Conservation (phyloP, 2,113 vertebrate genomes). For the Synchiropus splendidus region DNA sequence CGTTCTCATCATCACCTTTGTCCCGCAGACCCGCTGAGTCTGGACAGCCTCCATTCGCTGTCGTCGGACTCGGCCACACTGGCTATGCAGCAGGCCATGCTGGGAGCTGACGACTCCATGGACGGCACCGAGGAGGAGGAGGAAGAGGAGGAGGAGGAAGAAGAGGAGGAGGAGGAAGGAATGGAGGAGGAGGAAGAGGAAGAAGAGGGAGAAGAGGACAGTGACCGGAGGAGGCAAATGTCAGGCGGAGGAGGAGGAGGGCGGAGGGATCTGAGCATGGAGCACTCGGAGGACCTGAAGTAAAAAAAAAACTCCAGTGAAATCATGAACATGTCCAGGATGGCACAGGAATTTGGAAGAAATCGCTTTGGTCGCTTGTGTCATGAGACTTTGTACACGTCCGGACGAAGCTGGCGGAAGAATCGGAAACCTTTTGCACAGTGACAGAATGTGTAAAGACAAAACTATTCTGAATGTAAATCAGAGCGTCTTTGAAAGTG, state of each 20-base stretch:
- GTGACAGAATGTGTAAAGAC: too few relatives aligned
- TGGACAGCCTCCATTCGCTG: conserved; percentile 90
- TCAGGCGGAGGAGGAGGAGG: conserved; percentile 66
- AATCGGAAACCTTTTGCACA: too few relatives aligned
- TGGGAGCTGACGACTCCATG: conserved; percentile 87
- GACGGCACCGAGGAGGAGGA: conserved; percentile 88
- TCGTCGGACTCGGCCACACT: conserved; percentile 91
- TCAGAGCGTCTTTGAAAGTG: too few relatives aligned
- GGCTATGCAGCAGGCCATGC: conserved; percentile 97
- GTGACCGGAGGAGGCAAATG: conserved; percentile 70
- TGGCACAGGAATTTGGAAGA: too few relatives aligned
- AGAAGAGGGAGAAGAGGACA: conserved; percentile 49
- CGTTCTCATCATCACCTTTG: too few relatives aligned
- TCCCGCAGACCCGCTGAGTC: conserved; percentile 74
- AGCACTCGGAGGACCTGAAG: conserved; percentile 88
- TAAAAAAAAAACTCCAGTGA: too few relatives aligned
- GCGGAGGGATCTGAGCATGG: conserved; percentile 78
- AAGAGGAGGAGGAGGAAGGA: conserved; percentile 66
- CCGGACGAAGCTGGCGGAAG: too few relatives aligned
- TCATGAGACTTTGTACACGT: too few relatives aligned
- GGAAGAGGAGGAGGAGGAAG: conserved; percentile 78
- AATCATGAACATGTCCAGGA: too few relatives aligned
- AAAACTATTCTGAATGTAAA: too few relatives aligned
- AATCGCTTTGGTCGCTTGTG: too few relatives aligned
- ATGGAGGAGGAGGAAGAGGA: conserved; percentile 63